Conservation (phyloP, 2,113 vertebrate genomes). For the Psammodynastes pulverulentus region DNA sequence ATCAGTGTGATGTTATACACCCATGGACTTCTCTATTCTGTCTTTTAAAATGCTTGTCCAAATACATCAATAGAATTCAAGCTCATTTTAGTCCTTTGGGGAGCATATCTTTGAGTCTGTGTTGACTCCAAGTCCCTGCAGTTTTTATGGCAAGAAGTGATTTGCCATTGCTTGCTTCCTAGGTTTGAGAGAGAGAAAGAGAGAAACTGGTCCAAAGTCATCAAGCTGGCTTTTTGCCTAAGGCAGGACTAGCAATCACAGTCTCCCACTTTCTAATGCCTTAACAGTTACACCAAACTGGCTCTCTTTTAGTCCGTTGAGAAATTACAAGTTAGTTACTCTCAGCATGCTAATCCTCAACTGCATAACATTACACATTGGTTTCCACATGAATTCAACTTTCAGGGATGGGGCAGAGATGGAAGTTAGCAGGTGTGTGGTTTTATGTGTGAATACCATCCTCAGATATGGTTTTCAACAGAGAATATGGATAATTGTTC, state of each 20-base stretch:
- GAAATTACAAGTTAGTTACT: neutral
- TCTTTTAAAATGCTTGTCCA: neutral
- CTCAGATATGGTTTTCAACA: neutral
- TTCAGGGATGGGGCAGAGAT: neutral
- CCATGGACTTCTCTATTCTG: neutral
- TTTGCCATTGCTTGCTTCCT: neutral
- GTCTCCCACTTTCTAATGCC: neutral
- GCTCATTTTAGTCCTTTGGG: neutral
- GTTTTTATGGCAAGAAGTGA: neutral
- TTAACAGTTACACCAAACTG: neutral
- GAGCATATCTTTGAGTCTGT: neutral
- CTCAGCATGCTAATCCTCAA: neutral
- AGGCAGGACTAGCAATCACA: neutral
- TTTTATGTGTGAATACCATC: neutral
- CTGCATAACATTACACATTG: neutral
- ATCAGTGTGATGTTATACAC: neutral
- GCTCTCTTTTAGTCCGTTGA: neutral
- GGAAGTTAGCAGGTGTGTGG: neutral
- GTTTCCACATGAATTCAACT: neutral
- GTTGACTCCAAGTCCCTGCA: neutral
- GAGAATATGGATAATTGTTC: neutral
- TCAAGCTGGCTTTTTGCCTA: neutral
- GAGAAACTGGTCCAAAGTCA: neutral
- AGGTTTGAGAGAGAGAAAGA: neutral
- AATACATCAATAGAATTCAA: neutral